Conservation (phyloP, 1,140 invertebrate species). For the Lanistes nyassanus region DNA sequence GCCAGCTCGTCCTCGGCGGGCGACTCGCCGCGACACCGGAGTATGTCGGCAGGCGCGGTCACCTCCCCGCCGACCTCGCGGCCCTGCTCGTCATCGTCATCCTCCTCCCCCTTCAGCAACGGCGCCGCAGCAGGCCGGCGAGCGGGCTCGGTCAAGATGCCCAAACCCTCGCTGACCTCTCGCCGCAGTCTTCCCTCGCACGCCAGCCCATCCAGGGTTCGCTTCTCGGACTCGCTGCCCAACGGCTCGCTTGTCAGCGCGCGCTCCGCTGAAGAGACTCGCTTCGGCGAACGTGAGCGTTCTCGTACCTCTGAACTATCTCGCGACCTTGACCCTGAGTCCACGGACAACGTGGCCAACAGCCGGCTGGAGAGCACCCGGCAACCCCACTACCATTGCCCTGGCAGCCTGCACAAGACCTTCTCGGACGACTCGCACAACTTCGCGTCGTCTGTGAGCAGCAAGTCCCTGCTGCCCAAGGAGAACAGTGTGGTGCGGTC, state of each 20-base stretch:
- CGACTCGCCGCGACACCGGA: slow-evolving; percentile 13
- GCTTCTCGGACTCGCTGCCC: slow-evolving; percentile 24
- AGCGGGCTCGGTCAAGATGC: neutral
- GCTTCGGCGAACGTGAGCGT: neutral
- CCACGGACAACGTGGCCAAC: slow-evolving; percentile 23
- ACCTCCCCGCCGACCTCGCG: neutral
- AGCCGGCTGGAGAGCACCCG: slow-evolving; percentile 13
- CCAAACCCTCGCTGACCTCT: neutral
- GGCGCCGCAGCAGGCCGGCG: neutral
- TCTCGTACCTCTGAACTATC: neutral
- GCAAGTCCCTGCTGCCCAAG: slow-evolving; percentile 30
- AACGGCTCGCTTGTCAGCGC: slow-evolving; percentile 29
- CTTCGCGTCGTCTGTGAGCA: slow-evolving; percentile 31
- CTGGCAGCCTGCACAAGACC: slow-evolving; percentile 23
- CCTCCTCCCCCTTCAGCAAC: slow-evolving; percentile 6
- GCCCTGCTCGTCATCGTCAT: neutral
- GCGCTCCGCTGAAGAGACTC: neutral
- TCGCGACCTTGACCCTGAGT: slow-evolving; percentile 9
- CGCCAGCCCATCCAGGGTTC: slow-evolving; percentile 12
- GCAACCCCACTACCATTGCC: too few relatives aligned
- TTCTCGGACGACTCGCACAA: slow-evolving; percentile 28
- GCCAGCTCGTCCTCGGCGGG: neutral
- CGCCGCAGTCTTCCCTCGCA: neutral
- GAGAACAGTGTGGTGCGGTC: slow-evolving; percentile 31
- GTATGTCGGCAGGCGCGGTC: slow-evolving; percentile 22